These are phyloP conservation scores for Takifugu rubripes DNA, from an alignment of 2,797 vertebrate genomes.

Conservation along the genomic window DNA sequence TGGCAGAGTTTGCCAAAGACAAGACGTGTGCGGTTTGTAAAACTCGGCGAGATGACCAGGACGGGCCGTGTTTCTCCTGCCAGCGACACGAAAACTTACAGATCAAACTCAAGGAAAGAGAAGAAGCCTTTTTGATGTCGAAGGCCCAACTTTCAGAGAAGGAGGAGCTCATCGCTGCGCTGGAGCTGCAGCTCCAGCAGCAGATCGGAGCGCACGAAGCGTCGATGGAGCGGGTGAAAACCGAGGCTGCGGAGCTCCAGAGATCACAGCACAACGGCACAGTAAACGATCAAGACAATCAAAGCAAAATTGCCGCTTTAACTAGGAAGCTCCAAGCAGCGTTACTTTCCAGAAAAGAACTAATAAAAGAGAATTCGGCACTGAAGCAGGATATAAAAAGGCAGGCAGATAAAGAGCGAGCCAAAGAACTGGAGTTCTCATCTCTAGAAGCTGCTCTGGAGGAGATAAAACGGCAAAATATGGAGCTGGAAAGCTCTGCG, in stretches of 20 bases:
- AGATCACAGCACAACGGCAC: conserved; percentile 57
- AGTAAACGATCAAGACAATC: conserved; percentile 51
- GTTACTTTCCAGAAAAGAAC: conserved; percentile 84
- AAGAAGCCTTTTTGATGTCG: conserved; percentile 1
- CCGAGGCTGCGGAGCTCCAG: conserved; percentile 50
- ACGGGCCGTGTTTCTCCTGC: conserved; percentile 15
- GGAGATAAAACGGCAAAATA: conserved; percentile 61
- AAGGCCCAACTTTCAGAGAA: conserved; percentile 57
- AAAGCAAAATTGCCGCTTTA: conserved; percentile 63
- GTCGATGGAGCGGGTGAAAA: conserved; percentile 51
- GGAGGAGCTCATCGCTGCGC: conserved; percentile 56
- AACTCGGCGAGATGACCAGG: conserved; percentile 17
- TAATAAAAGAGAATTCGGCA: conserved; percentile 76
- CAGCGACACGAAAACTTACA: conserved; percentile 40
- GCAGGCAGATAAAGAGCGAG: conserved; percentile 60
- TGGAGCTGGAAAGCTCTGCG: conserved; percentile 48
- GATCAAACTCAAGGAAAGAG: conserved; percentile 44
- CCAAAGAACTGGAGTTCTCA: conserved; percentile 52
- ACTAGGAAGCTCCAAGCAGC: conserved; percentile 86
- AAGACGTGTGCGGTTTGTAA: conserved; percentile 22
- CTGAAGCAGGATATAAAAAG: conserved; percentile 74
- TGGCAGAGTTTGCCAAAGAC: conserved; percentile 50
- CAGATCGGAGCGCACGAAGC: conserved; percentile 54
- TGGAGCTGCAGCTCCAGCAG: conserved; percentile 68
- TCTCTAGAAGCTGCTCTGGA: conserved; percentile 63